phyloP scores from a whole-genome alignment of 2,888 invertebrate species.

The Clitarchus hookeri region DNA sequence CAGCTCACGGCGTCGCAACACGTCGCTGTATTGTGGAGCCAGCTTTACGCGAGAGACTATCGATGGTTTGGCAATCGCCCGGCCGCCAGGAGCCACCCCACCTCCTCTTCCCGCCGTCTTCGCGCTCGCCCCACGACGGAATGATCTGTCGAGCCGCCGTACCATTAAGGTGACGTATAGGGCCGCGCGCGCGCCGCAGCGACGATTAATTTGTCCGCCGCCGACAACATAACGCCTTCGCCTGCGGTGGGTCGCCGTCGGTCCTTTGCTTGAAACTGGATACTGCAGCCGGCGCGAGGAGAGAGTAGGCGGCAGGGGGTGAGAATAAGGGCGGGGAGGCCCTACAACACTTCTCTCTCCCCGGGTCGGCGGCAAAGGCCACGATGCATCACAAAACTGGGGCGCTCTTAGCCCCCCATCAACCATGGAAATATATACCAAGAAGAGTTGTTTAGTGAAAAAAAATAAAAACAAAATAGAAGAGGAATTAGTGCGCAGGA shows the following conservation, averaged over 20 bases:
- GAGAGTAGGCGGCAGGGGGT: not conserved
- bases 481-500: not conserved
- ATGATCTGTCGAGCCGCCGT: constrained; percentile 1
- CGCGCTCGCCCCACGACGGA: not conserved
- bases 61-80: not conserved
- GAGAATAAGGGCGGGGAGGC: too few relatives aligned
- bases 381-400: not conserved
- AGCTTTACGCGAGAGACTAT: not conserved
- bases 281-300: not conserved
- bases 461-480: not conserved
- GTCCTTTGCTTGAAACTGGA: constrained; percentile 6
- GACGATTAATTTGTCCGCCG: not conserved
- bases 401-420: too few relatives aligned
- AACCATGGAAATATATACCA: not conserved
- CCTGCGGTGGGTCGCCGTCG: not conserved
- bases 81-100: too few relatives aligned
- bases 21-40: too few relatives aligned
- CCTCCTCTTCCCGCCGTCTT: too few relatives aligned
- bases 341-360: not conserved
- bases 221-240: not conserved
- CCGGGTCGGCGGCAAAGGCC: not conserved
- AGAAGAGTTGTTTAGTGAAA: not conserved
- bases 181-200: not conserved
- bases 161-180: constrained; percentile 7
- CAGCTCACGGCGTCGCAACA: too few relatives aligned